Conservation (phyloP, 2,113 vertebrate genomes). For the Callipepla californica region DNA sequence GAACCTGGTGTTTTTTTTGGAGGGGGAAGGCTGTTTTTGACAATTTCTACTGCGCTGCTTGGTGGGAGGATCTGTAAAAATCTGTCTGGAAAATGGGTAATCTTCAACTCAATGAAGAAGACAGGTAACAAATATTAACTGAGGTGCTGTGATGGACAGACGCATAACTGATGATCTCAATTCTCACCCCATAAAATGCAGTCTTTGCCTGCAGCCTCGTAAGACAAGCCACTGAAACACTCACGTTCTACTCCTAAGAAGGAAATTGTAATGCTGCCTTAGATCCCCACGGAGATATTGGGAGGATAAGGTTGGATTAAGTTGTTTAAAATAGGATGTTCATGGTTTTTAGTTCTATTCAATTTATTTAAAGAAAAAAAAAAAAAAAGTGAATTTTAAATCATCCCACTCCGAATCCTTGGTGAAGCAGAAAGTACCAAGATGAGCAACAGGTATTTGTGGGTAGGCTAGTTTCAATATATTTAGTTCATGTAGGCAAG, state of each 20-base stretch:
- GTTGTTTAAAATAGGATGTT: not conserved
- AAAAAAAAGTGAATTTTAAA: not conserved
- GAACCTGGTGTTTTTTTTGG: not conserved
- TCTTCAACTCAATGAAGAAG: not conserved
- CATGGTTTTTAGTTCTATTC: not conserved
- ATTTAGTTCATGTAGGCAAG: not conserved
- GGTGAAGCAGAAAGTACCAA: not conserved
- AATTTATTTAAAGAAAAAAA: not conserved
- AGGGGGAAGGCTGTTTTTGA: not conserved
- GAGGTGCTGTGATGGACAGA: not conserved
- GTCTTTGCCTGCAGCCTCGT: not conserved
- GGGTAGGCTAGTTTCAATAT: not conserved
- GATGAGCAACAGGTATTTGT: not conserved
- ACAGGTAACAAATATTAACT: not conserved
- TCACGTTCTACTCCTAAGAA: not conserved
- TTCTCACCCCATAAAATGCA: not conserved
- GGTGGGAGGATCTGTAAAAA: not conserved
- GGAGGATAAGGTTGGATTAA: not conserved
- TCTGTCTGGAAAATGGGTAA: not conserved
- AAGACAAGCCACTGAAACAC: not conserved
- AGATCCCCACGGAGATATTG: not conserved
- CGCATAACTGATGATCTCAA: not conserved
- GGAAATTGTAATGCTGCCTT: not conserved
- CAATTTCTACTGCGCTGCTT: not conserved
- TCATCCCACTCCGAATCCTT: not conserved